phyloP scores from a whole-genome alignment of 2,113 vertebrate species.

The Ploceus nigricollis region DNA sequence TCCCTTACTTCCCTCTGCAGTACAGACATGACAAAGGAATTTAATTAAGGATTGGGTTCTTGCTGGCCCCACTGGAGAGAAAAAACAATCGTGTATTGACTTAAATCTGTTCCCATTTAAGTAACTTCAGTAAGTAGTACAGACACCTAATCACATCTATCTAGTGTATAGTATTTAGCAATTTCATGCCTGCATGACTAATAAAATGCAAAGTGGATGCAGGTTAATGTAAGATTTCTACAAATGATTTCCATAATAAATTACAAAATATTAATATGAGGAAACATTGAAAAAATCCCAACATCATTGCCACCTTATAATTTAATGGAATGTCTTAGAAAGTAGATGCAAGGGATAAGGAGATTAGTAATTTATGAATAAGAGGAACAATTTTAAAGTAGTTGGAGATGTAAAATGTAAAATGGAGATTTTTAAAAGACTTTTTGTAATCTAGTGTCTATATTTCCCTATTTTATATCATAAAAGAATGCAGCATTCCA shows the following conservation, averaged over 20 bases:
- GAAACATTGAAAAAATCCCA: neutral
- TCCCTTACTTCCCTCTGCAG: neutral
- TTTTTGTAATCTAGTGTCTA: neutral
- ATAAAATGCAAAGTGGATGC: neutral
- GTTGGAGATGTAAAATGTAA: neutral
- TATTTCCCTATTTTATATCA: neutral
- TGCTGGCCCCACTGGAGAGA: neutral
- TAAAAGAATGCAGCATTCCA: neutral
- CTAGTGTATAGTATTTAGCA: neutral
- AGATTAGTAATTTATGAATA: neutral
- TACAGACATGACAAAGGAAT: neutral
- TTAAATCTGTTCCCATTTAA: neutral
- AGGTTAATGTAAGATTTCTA: neutral
- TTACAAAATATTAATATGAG: neutral
- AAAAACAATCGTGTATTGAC: neutral
- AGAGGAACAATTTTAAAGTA: neutral
- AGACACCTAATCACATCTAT: neutral
- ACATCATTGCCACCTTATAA: neutral
- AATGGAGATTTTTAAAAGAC: rapidly evolving
- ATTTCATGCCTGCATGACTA: conserved; percentile 1
- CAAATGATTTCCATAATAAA: neutral
- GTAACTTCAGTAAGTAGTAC: neutral
- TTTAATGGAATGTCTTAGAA: neutral
- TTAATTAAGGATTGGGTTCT: neutral
- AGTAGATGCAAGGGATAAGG: neutral